Conservation (phyloP, 2,797 vertebrate species). For the Australoheros facetus region DNA sequence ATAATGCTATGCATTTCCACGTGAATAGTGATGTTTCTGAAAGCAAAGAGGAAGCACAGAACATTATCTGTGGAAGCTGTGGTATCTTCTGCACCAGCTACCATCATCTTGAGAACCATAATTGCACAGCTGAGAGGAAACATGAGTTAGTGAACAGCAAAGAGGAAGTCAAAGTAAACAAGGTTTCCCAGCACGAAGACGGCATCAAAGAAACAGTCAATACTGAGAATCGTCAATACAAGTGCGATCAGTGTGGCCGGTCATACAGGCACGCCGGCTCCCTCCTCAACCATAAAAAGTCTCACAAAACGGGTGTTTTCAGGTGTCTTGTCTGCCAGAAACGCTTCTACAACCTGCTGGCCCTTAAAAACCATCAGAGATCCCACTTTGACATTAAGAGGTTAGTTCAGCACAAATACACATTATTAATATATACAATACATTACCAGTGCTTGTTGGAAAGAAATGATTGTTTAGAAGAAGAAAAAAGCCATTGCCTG, state of each 20-base stretch:
- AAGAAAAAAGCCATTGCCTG: background rate
- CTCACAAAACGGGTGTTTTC: slow-evolving; percentile 91
- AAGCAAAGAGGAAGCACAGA: slow-evolving; percentile 70
- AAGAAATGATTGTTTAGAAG: background rate
- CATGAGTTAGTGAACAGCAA: slow-evolving; percentile 27
- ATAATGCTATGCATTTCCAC: slow-evolving; percentile 15
- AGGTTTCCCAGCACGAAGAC: slow-evolving; percentile 19
- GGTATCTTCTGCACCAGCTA: slow-evolving; percentile 77
- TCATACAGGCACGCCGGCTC: slow-evolving; percentile 90
- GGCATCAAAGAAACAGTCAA: slow-evolving; percentile 35
- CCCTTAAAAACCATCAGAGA: slow-evolving; percentile 92
- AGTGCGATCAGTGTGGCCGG: slow-evolving; percentile 88
- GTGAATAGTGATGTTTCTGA: background rate
- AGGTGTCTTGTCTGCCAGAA: slow-evolving; percentile 91
- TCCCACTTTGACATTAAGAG: slow-evolving; percentile 92
- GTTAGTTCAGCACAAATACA: slow-evolving; percentile 58
- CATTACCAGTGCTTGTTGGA: background rate
- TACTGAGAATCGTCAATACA: slow-evolving; percentile 77
- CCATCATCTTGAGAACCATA: slow-evolving; percentile 76
- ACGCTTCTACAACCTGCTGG: slow-evolving; percentile 91
- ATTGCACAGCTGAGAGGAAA: slow-evolving; percentile 62
- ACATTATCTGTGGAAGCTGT: slow-evolving; percentile 81
- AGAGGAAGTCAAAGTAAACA: slow-evolving; percentile 50
- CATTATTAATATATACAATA: background rate
- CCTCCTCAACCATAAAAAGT: slow-evolving; percentile 93